Percentiles rank a stretch among this genome's conserved stretches.
These are phyloP conservation scores for Epinephelus coioides DNA, from an alignment of 2,797 vertebrate genomes.

Conservation along the genomic window DNA sequence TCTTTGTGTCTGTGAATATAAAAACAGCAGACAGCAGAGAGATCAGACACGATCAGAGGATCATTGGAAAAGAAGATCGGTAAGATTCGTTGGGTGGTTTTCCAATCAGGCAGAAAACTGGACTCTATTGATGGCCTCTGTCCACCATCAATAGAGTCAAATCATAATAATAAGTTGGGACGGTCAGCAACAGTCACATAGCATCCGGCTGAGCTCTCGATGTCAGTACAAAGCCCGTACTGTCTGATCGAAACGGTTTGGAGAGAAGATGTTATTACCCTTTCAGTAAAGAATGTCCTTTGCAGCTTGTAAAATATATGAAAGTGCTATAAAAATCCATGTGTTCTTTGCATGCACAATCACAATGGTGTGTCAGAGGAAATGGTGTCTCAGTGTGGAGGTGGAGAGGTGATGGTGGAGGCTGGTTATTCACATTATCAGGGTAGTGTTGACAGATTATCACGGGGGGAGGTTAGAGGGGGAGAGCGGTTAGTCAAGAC, in stretches of 20 bases:
- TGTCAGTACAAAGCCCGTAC: constrained; percentile 53
- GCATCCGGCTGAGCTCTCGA: constrained; percentile 59
- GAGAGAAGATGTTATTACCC: constrained; percentile 83
- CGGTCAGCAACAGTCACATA: constrained; percentile 54
- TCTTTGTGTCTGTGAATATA: constrained; percentile 61
- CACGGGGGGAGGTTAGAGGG: constrained; percentile 46
- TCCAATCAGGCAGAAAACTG: constrained; percentile 56
- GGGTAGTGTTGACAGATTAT: constrained; percentile 46
- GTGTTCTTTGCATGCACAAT: constrained; percentile 65
- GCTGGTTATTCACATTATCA: constrained; percentile 57
- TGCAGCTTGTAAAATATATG: constrained; percentile 89
- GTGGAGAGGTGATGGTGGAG: constrained; percentile 41
- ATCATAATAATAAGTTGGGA: constrained; percentile 45
- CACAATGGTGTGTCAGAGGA: constrained; percentile 44
- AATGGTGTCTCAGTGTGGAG: constrained; percentile 36
- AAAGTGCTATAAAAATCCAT: constrained; percentile 79
- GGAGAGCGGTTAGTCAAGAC: constrained; percentile 57
- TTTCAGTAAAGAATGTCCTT: constrained; percentile 90
- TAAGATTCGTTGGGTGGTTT: constrained; percentile 28
- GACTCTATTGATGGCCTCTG: constrained; percentile 59
- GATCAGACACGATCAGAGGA: constrained; percentile 36
- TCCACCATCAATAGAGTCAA: constrained; percentile 65
- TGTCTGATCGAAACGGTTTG: constrained; percentile 61
- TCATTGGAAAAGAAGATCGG: constrained; percentile 26
- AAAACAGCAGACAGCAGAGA: constrained; percentile 60